Percentiles rank a stretch among this genome's conserved stretches.
phyloP scores from a whole-genome alignment of 2,113 vertebrate genomes.

The Lates calcarifer region DNA sequence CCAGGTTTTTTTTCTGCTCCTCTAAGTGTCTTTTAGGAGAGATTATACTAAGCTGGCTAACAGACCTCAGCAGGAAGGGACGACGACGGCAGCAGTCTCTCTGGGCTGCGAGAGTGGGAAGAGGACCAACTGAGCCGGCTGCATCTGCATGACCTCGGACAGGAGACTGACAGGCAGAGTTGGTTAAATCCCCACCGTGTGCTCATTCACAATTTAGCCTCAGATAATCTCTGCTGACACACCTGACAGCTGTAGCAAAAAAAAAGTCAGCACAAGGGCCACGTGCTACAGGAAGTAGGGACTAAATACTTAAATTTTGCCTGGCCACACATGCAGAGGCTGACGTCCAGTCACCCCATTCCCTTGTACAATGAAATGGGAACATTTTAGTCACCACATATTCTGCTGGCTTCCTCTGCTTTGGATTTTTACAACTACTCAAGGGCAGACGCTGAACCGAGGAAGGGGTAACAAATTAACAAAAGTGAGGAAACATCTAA shows the following conservation, averaged over 20 bases:
- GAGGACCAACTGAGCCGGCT: constrained; percentile 6
- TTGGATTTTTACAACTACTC: neutral
- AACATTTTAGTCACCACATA: neutral
- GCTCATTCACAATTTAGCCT: constrained; percentile 62
- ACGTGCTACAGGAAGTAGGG: neutral
- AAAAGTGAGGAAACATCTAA: too few relatives aligned
- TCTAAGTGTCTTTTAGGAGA: constrained; percentile 58
- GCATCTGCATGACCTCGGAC: constrained; percentile 43
- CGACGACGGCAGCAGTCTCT: constrained; percentile 8
- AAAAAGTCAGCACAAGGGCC: neutral
- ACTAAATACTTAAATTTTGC: neutral
- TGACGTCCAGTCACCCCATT: neutral
- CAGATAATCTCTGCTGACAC: constrained; percentile 20
- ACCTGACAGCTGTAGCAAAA: neutral
- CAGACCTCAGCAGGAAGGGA: constrained; percentile 55
- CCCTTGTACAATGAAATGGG: neutral
- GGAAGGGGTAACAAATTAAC: neutral
- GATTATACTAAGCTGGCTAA: constrained; percentile 70
- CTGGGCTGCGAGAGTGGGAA: constrained; percentile 18
- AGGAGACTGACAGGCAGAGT: constrained; percentile 1
- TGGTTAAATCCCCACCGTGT: constrained; percentile 32
- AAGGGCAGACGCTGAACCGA: neutral
- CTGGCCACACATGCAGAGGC: neutral
- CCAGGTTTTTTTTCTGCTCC: constrained; percentile 25
- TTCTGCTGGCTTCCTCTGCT: neutral